These are phyloP conservation scores for Thamnophis sirtalis DNA, from an alignment of 2,113 vertebrate genomes.

Conservation along the genomic window DNA sequence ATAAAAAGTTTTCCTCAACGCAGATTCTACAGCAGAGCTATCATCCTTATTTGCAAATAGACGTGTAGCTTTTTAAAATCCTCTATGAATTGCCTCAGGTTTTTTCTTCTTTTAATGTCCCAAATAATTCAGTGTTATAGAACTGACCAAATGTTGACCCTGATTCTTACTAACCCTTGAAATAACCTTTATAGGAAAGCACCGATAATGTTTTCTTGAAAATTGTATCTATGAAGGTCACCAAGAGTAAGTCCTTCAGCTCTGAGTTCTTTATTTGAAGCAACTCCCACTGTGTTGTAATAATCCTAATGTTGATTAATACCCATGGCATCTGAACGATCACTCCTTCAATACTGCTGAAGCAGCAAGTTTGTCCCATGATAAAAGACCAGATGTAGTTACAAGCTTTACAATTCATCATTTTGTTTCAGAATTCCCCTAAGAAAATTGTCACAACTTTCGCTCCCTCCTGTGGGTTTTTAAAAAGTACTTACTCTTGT, in stretches of 20 bases:
- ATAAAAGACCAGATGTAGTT: constrained; percentile 15
- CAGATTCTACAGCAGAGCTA: background rate
- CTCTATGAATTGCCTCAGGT: background rate
- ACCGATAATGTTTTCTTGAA: background rate
- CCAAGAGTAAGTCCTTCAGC: background rate
- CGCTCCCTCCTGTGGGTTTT: background rate
- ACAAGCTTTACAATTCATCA: constrained; percentile 40
- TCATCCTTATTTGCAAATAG: background rate
- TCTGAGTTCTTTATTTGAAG: constrained; percentile 19
- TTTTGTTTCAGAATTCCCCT: constrained; percentile 31
- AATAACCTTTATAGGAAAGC: constrained; percentile 2
- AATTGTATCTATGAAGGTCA: constrained; percentile 15
- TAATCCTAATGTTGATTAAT: constrained; percentile 8
- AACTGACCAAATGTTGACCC: background rate
- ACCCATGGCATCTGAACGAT: constrained; percentile 8
- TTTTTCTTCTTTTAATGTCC: constrained; percentile 5
- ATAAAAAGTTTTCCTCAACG: background rate
- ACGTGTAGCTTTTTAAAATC: fast-evolving
- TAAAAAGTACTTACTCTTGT: constrained; percentile 8
- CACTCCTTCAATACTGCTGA: constrained; percentile 21
- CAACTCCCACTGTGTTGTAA: background rate
- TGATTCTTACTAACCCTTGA: background rate
- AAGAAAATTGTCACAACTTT: constrained; percentile 29
- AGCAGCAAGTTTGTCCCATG: constrained; percentile 14
- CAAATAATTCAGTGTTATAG: constrained; percentile 14